phyloP scores from a whole-genome alignment of 2,113 vertebrate genomes.

The Rynchops niger region DNA sequence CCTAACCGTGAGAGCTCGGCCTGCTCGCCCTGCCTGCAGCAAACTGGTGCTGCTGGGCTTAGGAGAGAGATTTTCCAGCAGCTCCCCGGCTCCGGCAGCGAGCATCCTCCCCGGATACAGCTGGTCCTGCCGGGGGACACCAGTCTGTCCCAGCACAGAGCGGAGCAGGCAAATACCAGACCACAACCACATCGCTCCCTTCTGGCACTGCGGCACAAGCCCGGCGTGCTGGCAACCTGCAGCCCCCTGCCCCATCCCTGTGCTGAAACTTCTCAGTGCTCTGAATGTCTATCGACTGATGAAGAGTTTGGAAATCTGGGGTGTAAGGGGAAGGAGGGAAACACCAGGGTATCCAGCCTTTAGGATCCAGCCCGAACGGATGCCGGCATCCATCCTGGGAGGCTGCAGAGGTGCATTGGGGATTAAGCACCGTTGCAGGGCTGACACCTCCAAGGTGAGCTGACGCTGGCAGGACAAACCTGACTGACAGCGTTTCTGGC shows the following conservation, averaged over 20 bases:
- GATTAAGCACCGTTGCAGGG: neutral
- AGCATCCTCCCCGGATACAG: neutral
- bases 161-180: neutral
- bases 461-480: conserved; percentile 20
- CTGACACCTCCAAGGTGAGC: conserved; percentile 26
- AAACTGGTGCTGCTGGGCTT: neutral
- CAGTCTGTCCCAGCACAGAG: accelerated
- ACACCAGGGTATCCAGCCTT: neutral
- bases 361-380: neutral
- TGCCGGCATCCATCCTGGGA: neutral
- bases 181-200: neutral
- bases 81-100: neutral
- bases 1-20: neutral
- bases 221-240: accelerated
- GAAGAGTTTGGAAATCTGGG: neutral
- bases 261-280: neutral
- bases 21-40: neutral
- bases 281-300: neutral
- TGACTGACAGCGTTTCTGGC: neutral
- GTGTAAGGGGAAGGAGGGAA: neutral
- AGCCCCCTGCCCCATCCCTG: neutral
- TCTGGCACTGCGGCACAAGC: neutral
- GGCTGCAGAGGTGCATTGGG: neutral
- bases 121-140: neutral
- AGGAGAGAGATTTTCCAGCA: neutral